Conservation (phyloP, 2,113 vertebrate species). For the Austrofundulus limnaeus region DNA sequence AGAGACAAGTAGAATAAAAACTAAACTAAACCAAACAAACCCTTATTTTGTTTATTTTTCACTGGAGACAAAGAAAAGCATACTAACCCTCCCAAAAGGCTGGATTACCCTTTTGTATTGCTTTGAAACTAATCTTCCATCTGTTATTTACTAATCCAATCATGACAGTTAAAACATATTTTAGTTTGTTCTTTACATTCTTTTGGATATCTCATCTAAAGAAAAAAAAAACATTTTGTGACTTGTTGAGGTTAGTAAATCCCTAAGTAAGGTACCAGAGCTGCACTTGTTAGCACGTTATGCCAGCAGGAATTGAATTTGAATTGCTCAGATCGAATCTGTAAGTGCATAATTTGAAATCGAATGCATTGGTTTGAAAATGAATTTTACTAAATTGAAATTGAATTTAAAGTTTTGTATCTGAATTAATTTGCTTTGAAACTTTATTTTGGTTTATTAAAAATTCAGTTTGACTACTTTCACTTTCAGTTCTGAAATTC, state of each 20-base stretch:
- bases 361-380: no score
- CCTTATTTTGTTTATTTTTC: background rate
- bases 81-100: background rate
- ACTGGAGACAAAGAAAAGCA: background rate
- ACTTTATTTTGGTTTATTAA: no score
- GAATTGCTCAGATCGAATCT: no score
- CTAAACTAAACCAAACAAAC: background rate
- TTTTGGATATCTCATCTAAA: conserved; percentile 1
- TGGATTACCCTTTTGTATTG: conserved; percentile 9
- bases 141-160: background rate
- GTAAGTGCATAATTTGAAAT: no score
- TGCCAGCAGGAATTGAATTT: no score
- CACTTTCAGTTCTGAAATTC: no score
- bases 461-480: no score
- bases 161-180: background rate
- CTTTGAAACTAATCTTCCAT: conserved; percentile 2
- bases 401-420: no score
- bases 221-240: background rate
- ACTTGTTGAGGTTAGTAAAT: conserved; percentile 10
- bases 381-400: no score
- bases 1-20: background rate
- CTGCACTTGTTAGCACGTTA: background rate
- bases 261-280: background rate
- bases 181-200: background rate
- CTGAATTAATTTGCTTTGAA: no score